Base-by-base conservation (phyloP, 2,888 invertebrate genomes). In the Chymomyza caudatula region DNA sequence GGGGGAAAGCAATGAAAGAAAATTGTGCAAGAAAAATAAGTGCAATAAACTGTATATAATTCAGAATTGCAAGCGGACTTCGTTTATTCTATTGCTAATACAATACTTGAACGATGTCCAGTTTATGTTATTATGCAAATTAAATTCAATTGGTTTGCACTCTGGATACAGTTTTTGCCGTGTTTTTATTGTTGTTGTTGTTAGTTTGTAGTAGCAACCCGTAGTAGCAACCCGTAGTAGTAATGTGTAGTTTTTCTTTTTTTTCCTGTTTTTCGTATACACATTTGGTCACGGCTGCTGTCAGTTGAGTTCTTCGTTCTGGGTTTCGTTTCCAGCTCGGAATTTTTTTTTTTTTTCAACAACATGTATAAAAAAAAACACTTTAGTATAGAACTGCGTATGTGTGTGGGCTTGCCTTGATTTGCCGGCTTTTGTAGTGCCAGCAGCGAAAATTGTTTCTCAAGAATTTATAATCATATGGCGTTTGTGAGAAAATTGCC, bases 91-190 rank as follows among this genome's bases (percentile, higher is more conserved):
- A 80, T 85, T 79, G 85, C 78, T 79, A 53, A 53, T 51, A 4
- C 53, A 25, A 23, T 15, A 19, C 53, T 42, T 42, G 73, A 67
- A 78, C 11, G 11, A 37, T 80, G 69, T 85, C 75, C 83, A 79
- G 85, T 73, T 79, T 69, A 69, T n/a, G n/a, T 29, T 78, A 73
- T 81, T 82, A 86, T 83, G 86, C 86, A 86, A 83, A 83, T 83
- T 83, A 85, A 78, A 71, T 86, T 83, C 83, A 83, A 83, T 83
- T 83, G 76, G 86, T 86, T 86, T 83, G 83, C 83, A 83, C 83
- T 83, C 79, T 86, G 85, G 76, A 75, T 76, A 60, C 52, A 47
- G 13, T 22, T 37, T 60, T 60, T 29, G 8, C 15, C 42, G 22
- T 42, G 19, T 42, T 51, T 11, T 20, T 8, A 8, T 11, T 69